Evolutionary conservation across 2,888 invertebrate species (phyloP).

Genomic region (Aspidapion aeneum): DNA sequence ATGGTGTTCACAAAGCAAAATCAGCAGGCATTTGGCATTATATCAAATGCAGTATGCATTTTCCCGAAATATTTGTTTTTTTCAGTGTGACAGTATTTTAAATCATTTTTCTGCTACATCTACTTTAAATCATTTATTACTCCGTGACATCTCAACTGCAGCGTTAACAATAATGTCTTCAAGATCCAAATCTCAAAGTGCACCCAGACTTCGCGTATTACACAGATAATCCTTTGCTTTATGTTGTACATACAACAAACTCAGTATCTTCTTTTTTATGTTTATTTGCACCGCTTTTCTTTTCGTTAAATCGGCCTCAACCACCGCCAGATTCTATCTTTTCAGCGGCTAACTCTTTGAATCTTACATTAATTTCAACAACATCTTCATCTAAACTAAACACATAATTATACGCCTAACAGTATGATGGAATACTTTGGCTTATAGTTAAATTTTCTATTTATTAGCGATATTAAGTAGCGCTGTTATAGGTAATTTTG

Average conservation of each 20-base stretch:
- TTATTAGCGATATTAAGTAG: no score
- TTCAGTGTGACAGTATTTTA: no score
- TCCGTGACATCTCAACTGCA: not conserved
- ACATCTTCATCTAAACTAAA: not conserved
- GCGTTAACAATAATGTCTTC: not conserved
- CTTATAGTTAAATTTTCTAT: not conserved
- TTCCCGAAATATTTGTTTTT: no score
- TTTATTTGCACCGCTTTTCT: not conserved
- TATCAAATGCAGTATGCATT: no score
- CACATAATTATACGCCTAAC: not conserved
- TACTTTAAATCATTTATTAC: not conserved
- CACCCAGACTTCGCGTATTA: not conserved
- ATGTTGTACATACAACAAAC: not conserved
- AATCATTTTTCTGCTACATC: no score
- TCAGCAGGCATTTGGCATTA: no score
- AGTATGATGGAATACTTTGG: not conserved
- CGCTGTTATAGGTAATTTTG: not conserved
- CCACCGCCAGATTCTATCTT: not conserved
- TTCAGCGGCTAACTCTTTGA: not conserved
- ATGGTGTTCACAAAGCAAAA: no score
- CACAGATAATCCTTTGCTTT: not conserved
- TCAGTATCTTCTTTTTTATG: not conserved
- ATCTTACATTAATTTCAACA: not conserved
- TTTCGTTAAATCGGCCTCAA: not conserved
- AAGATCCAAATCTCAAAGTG: not conserved